These are phyloP conservation scores for Struthidea cinerea DNA, from an alignment of 2,113 vertebrate genomes.

Conservation along the genomic window DNA sequence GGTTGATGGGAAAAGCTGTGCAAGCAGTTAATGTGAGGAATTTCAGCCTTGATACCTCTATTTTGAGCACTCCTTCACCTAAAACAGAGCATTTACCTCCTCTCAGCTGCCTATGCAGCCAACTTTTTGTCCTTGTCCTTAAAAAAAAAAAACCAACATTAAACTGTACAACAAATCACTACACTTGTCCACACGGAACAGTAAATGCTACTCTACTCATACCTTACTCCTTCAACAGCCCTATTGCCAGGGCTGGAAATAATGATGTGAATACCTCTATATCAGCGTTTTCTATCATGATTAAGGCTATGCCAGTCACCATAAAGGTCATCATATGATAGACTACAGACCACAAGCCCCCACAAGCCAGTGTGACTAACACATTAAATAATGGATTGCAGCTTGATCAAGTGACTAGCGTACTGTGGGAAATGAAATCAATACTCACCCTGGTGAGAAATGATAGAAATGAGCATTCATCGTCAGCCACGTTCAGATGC, in stretches of 20 bases:
- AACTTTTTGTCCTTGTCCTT: conserved; percentile 4
- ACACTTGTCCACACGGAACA: background rate
- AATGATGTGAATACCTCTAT: background rate
- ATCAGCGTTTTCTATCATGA: background rate
- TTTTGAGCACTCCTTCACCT: background rate
- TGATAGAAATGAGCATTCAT: background rate
- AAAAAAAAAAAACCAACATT: background rate
- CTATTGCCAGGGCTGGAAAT: background rate
- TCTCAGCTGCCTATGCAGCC: background rate
- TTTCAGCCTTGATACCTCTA: background rate
- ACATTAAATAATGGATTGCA: background rate
- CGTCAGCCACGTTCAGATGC: background rate
- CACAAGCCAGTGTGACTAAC: background rate
- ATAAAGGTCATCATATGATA: conserved; percentile 29
- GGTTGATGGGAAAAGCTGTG: background rate
- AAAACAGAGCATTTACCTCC: background rate
- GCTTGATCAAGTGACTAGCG: conserved; percentile 12
- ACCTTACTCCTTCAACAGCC: background rate
- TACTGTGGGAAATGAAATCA: conserved; percentile 36
- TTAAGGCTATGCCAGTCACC: background rate
- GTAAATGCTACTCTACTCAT: background rate
- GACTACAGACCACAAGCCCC: background rate
- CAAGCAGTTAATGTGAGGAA: background rate
- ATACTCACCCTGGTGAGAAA: conserved; percentile 25
- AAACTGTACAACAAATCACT: background rate